Percentiles rank a stretch among this genome's conserved stretches.
phyloP scores from a whole-genome alignment of 2,888 invertebrate genomes.

The Leucania comma region DNA sequence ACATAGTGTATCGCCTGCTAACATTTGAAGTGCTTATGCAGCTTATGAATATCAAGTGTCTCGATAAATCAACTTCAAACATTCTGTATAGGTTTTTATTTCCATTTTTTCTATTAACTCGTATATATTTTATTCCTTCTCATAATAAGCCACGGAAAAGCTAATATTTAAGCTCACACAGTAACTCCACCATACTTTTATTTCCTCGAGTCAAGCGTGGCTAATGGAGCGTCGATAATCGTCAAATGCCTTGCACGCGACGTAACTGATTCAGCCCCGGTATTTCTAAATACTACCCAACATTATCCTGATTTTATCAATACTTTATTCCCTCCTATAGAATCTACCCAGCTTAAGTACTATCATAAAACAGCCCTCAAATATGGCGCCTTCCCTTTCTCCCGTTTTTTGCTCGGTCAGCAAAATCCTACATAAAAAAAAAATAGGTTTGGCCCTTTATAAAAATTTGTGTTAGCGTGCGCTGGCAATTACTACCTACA shows the following conservation, averaged over 20 bases:
- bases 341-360: conserved; percentile 38
- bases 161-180: conserved; percentile 1
- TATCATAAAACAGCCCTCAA: conserved; percentile 48
- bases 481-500: conserved; percentile 41
- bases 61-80: background rate
- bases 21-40: too few species aligned
- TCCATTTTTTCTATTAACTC: background rate
- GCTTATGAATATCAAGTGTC: background rate
- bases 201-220: conserved; percentile 24
- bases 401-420: conserved; percentile 52
- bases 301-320: conserved; percentile 49
- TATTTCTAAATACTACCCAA: conserved; percentile 43
- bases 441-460: conserved; percentile 19
- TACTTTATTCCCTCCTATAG: conserved; percentile 19
- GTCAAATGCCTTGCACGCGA: conserved; percentile 48
- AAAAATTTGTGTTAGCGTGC: conserved; percentile 24
- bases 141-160: background rate
- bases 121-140: background rate
- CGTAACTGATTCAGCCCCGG: conserved; percentile 15
- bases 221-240: conserved; percentile 54
- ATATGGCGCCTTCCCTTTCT: conserved; percentile 39
- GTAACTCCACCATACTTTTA: conserved; percentile 14
- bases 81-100: background rate
- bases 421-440: conserved; percentile 36
- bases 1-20: too few species aligned